Percentiles rank a stretch among this genome's conserved stretches.
Evolutionary conservation across 2,113 vertebrate species (phyloP).

Genomic region (Cygnus atratus): DNA sequence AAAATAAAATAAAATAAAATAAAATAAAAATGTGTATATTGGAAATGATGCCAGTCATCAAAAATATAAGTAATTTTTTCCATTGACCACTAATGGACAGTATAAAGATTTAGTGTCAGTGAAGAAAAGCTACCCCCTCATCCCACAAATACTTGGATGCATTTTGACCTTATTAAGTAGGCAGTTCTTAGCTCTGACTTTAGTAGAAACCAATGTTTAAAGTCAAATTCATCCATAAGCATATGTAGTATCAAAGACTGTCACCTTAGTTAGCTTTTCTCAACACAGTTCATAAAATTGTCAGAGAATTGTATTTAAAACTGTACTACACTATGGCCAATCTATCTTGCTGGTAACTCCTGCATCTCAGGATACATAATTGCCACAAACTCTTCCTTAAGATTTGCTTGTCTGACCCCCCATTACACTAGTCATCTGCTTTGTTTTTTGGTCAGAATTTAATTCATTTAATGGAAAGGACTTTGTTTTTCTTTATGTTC

Average conservation of each 20-base stretch:
- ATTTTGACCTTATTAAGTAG: not conserved
- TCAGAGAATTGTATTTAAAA: not conserved
- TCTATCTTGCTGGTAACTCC: not conserved
- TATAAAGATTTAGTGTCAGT: not conserved
- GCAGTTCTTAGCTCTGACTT: not conserved
- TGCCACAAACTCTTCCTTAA: not conserved
- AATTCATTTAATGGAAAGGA: not conserved
- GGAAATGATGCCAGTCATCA: not conserved
- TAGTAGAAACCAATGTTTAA: not conserved
- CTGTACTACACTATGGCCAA: not conserved
- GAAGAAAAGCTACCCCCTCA: not conserved
- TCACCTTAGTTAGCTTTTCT: not conserved
- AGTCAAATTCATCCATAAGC: not conserved
- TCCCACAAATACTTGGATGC: not conserved
- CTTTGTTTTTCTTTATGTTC: conserved; percentile 4
- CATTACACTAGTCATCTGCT: not conserved
- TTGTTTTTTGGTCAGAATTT: not conserved
- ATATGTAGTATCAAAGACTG: not conserved
- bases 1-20: not conserved
- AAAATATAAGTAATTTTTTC: not conserved
- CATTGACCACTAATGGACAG: not conserved
- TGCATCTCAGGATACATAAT: not conserved
- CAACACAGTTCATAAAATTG: not conserved
- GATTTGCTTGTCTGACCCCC: not conserved
- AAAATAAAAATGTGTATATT: not conserved